Evolutionary conservation across 2,113 vertebrate genomes (phyloP).

Genomic region (Nibea albiflora): DNA sequence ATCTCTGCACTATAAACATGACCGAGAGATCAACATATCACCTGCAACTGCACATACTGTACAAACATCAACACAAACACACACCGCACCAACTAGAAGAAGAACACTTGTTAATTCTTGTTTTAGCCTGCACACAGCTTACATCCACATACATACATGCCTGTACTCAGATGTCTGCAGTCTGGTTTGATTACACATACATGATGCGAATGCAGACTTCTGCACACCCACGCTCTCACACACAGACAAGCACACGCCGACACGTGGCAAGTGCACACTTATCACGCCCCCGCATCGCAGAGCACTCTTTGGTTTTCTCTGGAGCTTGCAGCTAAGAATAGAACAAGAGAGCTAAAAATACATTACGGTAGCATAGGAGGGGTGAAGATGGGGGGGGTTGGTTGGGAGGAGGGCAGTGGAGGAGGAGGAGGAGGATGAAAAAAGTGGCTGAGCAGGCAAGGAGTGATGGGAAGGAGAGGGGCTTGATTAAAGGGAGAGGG

Average conservation of each 20-base stretch:
- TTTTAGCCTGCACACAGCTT: background rate
- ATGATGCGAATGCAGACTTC: conserved; percentile 13
- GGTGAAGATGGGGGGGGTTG: background rate
- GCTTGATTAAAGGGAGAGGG: conserved; percentile 42
- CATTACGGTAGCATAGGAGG: conserved; percentile 23
- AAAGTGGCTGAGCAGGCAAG: conserved; percentile 56
- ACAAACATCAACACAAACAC: background rate
- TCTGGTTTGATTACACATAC: background rate
- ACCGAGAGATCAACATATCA: background rate
- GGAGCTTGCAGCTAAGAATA: conserved; percentile 75
- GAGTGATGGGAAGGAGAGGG: conserved; percentile 18
- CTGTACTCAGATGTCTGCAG: conserved; percentile 11
- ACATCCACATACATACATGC: background rate
- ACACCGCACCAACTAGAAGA: background rate
- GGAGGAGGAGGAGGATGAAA: background rate
- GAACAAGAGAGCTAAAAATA: conserved; percentile 80
- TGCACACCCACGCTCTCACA: background rate
- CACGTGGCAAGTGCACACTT: conserved; percentile 47
- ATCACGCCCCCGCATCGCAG: conserved; percentile 62
- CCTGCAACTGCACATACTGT: background rate
- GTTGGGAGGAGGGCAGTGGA: conserved; percentile 21
- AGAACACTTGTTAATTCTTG: conserved; percentile 1
- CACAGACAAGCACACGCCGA: conserved; percentile 5
- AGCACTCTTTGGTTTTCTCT: conserved; percentile 50
- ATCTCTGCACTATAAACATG: conserved; percentile 12